These are phyloP conservation scores for Anser cygnoides DNA, from an alignment of 2,113 vertebrate genomes.

Conservation along the genomic window DNA sequence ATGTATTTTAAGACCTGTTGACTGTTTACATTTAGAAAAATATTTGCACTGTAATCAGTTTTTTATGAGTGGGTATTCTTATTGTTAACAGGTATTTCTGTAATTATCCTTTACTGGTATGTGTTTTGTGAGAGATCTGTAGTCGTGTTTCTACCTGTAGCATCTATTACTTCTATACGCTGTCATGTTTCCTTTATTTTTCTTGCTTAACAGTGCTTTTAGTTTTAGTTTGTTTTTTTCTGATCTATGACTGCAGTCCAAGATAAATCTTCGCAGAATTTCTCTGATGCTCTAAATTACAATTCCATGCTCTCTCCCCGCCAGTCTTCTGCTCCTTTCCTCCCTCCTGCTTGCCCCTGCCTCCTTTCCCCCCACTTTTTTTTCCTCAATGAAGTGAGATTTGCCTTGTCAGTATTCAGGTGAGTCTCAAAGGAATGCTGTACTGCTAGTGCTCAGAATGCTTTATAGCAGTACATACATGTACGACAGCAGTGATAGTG, in stretches of 20 bases:
- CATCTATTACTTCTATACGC: background rate
- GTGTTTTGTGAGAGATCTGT: background rate
- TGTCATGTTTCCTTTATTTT: background rate
- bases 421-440: background rate
- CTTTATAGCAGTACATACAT: background rate
- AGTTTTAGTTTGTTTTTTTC: background rate
- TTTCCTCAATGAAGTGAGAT: background rate
- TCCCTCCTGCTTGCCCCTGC: background rate
- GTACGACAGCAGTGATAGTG: background rate
- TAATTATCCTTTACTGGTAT: background rate
- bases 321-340: background rate
- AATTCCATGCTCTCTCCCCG: background rate
- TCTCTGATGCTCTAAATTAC: background rate
- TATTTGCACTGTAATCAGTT: background rate
- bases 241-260: background rate
- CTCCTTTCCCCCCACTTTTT: background rate
- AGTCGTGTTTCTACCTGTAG: background rate
- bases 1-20: background rate
- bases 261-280: slow-evolving; percentile 5
- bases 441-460: background rate
- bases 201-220: background rate
- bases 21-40: background rate
- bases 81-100: background rate
- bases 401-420: background rate
- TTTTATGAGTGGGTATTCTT: background rate